These are phyloP conservation scores for Beroe ovata DNA, from an alignment of 37 sponge, comb jelly and placozoan genomes.

Conservation along the genomic window DNA sequence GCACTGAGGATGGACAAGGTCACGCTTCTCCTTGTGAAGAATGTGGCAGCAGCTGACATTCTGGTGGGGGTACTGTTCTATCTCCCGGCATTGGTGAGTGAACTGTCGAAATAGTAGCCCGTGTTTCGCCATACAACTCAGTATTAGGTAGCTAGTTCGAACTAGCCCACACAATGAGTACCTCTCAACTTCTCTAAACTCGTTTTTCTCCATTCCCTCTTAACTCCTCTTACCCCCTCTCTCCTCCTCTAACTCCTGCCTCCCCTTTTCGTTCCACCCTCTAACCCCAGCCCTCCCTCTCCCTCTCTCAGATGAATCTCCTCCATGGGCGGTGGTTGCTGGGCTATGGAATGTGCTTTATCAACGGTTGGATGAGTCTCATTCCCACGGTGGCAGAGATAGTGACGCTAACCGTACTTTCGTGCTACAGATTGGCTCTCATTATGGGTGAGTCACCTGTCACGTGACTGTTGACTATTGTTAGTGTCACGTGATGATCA, in stretches of 20 bases:
- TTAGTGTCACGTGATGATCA: too few relatives aligned
- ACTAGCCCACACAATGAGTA: too few relatives aligned
- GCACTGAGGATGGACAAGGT: conserved; percentile 50
- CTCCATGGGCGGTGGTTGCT: conserved; percentile 17
- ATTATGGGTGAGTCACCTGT: conserved; percentile 32
- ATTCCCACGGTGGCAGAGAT: conserved; percentile 37
- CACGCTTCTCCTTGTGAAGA: conserved; percentile 33
- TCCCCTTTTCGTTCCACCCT: too few relatives aligned
- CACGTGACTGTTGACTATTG: too few relatives aligned
- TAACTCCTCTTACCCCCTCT: too few relatives aligned
- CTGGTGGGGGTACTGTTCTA: conserved; percentile 23
- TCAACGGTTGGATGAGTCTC: conserved; percentile 62
- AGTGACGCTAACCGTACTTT: conserved; percentile 23
- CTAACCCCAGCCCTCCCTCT: too few relatives aligned
- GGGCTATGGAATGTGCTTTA: conserved; percentile 45
- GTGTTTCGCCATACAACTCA: too few relatives aligned
- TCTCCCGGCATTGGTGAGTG: conserved; percentile 48
- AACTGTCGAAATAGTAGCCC: too few relatives aligned
- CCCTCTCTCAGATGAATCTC: conserved; percentile 60
- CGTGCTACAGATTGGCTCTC: conserved; percentile 54
- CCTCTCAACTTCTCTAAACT: too few relatives aligned
- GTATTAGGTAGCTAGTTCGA: too few relatives aligned
- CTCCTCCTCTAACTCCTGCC: too few relatives aligned
- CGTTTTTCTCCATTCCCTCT: too few relatives aligned
- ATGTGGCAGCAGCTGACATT: conserved; percentile 50